Evolutionary conservation across 2,888 invertebrate species (phyloP).

Genomic region (Trachelus tabidus): DNA sequence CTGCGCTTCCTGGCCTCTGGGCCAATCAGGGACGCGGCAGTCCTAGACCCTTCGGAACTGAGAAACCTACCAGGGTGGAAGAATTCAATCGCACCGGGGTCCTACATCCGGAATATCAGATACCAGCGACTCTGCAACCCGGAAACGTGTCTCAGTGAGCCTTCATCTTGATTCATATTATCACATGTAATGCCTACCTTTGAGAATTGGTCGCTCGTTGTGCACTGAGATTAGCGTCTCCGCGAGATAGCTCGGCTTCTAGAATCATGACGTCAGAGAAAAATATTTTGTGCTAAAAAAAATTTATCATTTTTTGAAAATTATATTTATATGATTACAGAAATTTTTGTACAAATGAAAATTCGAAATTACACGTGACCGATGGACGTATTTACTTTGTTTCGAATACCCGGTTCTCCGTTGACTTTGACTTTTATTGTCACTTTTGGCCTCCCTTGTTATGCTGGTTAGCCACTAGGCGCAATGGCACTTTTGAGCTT

Average conservation of each 20-base stretch:
- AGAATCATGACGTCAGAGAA: not conserved
- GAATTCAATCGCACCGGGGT: slow-evolving; percentile 61
- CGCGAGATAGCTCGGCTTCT: not conserved
- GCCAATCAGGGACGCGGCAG: slow-evolving; percentile 33
- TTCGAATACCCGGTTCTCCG: not conserved
- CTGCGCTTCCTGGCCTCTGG: slow-evolving; percentile 15
- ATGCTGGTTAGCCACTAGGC: not conserved
- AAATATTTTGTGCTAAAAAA: not conserved
- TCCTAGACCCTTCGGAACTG: slow-evolving; percentile 54
- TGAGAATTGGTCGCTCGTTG: not conserved
- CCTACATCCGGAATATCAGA: slow-evolving; percentile 62
- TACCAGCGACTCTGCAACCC: slow-evolving; percentile 57
- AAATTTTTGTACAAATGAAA: not conserved
- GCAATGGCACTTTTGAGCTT: not conserved
- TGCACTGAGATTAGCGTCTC: not conserved
- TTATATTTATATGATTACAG: too few relatives aligned
- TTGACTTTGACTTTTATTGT: not conserved
- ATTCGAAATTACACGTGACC: not conserved
- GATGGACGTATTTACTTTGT: not conserved
- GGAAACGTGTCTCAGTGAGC: slow-evolving; percentile 62
- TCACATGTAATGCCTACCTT: not conserved
- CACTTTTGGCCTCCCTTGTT: not conserved
- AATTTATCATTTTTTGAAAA: not conserved
- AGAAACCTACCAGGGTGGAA: slow-evolving; percentile 53
- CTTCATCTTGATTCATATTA: slow-evolving; percentile 12